phyloP scores from a whole-genome alignment of 1,140 invertebrate species.

The Bombyx mandarina region DNA sequence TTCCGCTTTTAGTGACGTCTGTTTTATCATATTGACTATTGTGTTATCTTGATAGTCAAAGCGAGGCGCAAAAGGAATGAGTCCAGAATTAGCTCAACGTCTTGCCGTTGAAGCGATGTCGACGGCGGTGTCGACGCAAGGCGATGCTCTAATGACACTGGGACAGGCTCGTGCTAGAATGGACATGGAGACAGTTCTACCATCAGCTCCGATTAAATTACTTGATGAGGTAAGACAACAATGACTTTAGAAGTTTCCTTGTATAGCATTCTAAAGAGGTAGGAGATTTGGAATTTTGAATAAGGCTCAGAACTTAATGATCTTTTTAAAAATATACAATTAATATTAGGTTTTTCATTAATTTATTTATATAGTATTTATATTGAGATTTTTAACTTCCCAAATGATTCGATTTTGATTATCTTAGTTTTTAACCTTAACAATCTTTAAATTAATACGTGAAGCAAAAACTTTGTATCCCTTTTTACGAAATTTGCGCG shows the following conservation, averaged over 20 bases:
- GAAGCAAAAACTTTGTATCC: too few species aligned
- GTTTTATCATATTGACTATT: background rate
- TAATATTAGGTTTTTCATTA: too few species aligned
- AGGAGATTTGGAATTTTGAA: too few species aligned
- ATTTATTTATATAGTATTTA: too few species aligned
- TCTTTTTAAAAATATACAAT: too few species aligned
- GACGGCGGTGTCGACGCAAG: conserved; percentile 35
- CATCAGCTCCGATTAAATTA: conserved; percentile 39
- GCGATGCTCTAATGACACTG: conserved; percentile 48
- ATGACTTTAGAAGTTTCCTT: background rate
- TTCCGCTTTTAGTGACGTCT: too few species aligned
- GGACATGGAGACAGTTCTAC: conserved; percentile 50
- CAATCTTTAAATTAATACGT: too few species aligned
- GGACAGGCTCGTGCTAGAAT: conserved; percentile 48
- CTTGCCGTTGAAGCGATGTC: conserved; percentile 45
- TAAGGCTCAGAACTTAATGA: too few species aligned
- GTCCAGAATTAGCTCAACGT: conserved; percentile 34
- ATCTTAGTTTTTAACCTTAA: too few species aligned
- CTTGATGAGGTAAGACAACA: conserved; percentile 39
- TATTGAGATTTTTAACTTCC: too few species aligned
- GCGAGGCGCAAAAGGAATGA: conserved; percentile 57
- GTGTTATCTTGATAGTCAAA: conserved; percentile 35
- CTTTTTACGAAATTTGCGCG: too few species aligned
- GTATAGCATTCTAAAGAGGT: background rate
- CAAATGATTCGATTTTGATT: too few species aligned